Evolutionary conservation across 2,888 invertebrate species (phyloP).

Genomic region (Adela reaumurella): DNA sequence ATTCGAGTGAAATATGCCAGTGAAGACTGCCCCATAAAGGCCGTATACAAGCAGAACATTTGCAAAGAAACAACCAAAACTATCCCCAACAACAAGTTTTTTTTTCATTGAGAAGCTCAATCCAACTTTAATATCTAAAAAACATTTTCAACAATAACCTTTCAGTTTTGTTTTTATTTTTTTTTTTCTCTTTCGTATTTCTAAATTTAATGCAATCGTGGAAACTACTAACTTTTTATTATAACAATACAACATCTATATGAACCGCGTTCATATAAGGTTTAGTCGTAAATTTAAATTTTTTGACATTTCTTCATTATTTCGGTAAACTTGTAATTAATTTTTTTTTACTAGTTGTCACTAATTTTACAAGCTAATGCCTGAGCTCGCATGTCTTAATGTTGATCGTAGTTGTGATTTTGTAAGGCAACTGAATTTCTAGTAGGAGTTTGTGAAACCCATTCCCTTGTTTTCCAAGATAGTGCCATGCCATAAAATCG

Average conservation of each 20-base stretch:
- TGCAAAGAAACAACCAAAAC: conserved; percentile 18
- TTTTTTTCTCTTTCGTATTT: conserved; percentile 39
- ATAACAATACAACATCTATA: conserved; percentile 51
- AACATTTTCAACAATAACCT: conserved; percentile 55
- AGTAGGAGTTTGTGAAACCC: too few species aligned
- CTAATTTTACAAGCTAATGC: conserved; percentile 53
- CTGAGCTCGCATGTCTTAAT: too few species aligned
- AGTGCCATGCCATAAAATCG: too few species aligned
- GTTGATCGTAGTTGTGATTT: too few species aligned
- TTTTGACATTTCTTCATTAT: conserved; percentile 20
- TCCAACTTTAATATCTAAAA: conserved; percentile 45
- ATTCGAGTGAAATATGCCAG: too few species aligned
- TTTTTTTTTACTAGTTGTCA: conserved; percentile 51
- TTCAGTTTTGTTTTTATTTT: conserved; percentile 24
- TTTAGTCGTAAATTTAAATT: conserved; percentile 20
- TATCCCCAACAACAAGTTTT: conserved; percentile 39
- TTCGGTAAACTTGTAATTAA: conserved; percentile 35
- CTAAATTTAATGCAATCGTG: conserved; percentile 47
- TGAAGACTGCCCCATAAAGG: too few species aligned
- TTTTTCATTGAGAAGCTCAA: conserved; percentile 36
- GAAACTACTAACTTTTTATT: conserved; percentile 46
- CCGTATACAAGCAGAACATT: neutral
- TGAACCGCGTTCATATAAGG: conserved; percentile 39
- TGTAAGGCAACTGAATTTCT: too few species aligned
- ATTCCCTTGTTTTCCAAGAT: too few species aligned